phyloP scores from a whole-genome alignment of 1,140 invertebrate genomes.

The Nixonia krombeini region DNA sequence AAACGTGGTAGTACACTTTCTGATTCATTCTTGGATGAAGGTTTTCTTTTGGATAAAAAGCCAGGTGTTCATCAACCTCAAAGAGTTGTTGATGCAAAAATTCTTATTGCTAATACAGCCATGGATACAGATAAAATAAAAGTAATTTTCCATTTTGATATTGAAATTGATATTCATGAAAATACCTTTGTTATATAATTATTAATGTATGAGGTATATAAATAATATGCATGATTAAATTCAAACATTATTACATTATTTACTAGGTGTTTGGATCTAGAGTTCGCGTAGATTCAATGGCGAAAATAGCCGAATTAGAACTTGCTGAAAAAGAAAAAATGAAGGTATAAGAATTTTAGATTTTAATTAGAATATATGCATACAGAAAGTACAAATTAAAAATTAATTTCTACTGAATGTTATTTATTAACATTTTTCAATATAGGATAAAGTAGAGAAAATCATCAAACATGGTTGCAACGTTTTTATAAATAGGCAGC shows the following conservation, averaged over 20 bases:
- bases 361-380: too few relatives aligned
- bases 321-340: conserved; percentile 99
- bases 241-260: background rate
- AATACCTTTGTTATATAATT: too few relatives aligned
- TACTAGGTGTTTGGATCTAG: conserved; percentile 92
- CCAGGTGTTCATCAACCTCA: conserved; percentile 91
- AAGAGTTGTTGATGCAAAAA: conserved; percentile 83
- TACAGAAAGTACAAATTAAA: conserved; percentile 6
- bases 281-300: conserved; percentile 97
- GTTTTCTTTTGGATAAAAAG: conserved; percentile 98
- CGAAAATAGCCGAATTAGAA: conserved; percentile 98
- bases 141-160: conserved; percentile 69
- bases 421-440: too few relatives aligned
- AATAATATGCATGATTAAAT: too few relatives aligned
- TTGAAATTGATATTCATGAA: conserved; percentile 3
- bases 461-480: conserved; percentile 97
- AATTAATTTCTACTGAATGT: too few relatives aligned
- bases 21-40: conserved; percentile 98
- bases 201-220: too few relatives aligned
- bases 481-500: conserved; percentile 99
- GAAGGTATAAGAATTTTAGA: conserved; percentile 80
- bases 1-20: conserved; percentile 92
- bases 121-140: conserved; percentile 99
- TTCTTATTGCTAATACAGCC: conserved; percentile 99
- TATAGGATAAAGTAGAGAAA: conserved; percentile 93